Percentiles rank a stretch among this genome's conserved stretches.
phyloP scores from a whole-genome alignment of 2,797 vertebrate species.

The Enteromius treurensis region DNA sequence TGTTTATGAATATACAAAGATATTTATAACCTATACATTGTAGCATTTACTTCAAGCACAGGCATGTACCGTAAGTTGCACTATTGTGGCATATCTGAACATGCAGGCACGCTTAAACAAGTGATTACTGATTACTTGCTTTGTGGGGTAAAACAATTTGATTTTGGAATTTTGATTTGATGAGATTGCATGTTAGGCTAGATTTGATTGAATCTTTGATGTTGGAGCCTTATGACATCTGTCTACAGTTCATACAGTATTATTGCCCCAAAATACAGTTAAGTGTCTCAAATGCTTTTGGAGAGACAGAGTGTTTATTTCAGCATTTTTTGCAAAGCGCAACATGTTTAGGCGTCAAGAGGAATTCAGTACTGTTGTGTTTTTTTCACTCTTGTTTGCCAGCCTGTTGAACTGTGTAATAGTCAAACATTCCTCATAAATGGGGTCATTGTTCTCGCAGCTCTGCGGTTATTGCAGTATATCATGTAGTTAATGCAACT shows the following conservation, averaged over 20 bases:
- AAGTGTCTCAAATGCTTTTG: not conserved
- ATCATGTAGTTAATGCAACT: slow-evolving; percentile 4
- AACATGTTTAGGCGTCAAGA: slow-evolving; percentile 40
- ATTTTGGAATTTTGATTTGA: slow-evolving; percentile 25
- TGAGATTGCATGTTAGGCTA: slow-evolving; percentile 28
- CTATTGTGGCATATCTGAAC: not conserved
- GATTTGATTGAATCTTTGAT: slow-evolving; percentile 38
- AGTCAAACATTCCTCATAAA: slow-evolving; percentile 38
- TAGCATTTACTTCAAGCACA: not conserved
- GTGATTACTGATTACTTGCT: not conserved
- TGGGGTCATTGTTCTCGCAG: slow-evolving; percentile 40
- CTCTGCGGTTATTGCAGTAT: not conserved
- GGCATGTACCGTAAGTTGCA: not conserved
- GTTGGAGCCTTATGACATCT: slow-evolving; percentile 23
- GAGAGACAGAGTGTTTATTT: slow-evolving; percentile 5
- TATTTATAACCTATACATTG: not conserved
- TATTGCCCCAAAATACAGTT: not conserved
- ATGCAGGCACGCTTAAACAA: slow-evolving; percentile 10
- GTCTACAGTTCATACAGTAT: slow-evolving; percentile 28
- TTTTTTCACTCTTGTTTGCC: slow-evolving; percentile 22
- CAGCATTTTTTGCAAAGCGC: slow-evolving; percentile 6
- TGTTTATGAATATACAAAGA: not conserved
- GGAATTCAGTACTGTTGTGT: slow-evolving; percentile 24
- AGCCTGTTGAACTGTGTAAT: slow-evolving; percentile 23
- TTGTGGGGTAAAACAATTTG: slow-evolving; percentile 1